These are phyloP conservation scores for Drosophila pseudoobscura DNA, from an alignment of 1,140 invertebrate genomes.

Conservation along the genomic window DNA sequence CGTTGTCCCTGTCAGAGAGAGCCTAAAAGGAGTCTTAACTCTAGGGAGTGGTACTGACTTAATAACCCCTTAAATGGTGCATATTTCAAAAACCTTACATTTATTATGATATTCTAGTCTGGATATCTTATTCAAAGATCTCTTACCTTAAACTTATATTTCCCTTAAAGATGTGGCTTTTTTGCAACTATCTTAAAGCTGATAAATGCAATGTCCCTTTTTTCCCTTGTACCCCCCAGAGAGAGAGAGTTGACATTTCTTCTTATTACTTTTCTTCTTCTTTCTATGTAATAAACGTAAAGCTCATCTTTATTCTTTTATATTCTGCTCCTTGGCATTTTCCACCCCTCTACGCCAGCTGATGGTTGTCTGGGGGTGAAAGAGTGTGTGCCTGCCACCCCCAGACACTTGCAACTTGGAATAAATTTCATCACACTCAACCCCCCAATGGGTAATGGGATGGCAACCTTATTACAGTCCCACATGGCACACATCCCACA, in stretches of 20 bases:
- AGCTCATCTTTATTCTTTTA: slow-evolving; percentile 5
- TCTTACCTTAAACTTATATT: too few species aligned
- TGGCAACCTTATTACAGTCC: slow-evolving; percentile 13
- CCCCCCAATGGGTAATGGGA: slow-evolving; percentile 11
- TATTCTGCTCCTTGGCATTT: background rate
- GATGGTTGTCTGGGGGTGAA: background rate
- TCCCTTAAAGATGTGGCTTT: too few species aligned
- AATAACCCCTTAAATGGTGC: background rate
- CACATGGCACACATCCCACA: background rate
- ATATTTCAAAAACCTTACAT: too few species aligned
- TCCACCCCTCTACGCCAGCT: slow-evolving; percentile 12
- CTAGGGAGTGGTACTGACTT: slow-evolving; percentile 5
- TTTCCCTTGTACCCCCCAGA: background rate
- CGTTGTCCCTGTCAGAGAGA: slow-evolving; percentile 9
- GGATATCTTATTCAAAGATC: too few species aligned
- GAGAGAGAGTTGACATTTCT: slow-evolving; percentile 1
- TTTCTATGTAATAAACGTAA: slow-evolving; percentile 15
- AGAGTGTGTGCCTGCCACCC: slow-evolving; percentile 27
- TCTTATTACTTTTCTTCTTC: slow-evolving; percentile 16
- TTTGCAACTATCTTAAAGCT: slow-evolving; percentile 1
- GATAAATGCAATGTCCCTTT: background rate
- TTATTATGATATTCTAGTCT: too few species aligned
- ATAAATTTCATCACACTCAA: slow-evolving; percentile 21
- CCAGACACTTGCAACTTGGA: slow-evolving; percentile 18
- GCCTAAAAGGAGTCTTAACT: too few species aligned